Evolutionary conservation across 1,140 invertebrate genomes (phyloP).

Genomic region (Portunus trituberculatus): DNA sequence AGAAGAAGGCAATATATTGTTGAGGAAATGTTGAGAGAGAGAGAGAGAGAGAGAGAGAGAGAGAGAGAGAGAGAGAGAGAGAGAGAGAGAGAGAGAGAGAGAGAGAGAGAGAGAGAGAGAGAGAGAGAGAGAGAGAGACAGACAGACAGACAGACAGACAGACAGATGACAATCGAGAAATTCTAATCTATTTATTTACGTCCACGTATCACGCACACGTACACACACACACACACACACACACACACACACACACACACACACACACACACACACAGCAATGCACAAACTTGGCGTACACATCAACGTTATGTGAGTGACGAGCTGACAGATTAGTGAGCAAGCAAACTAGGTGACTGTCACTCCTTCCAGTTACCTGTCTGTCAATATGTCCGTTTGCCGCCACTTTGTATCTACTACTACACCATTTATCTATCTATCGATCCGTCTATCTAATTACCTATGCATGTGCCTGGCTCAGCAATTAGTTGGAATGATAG

Average conservation of each 20-base stretch:
- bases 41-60: conserved; percentile 46
- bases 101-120: conserved; percentile 21
- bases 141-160: background rate
- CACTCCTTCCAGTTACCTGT: background rate
- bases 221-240: background rate
- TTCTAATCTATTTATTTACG: background rate
- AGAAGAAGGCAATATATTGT: background rate
- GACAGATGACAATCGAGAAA: background rate
- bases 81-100: conserved; percentile 37
- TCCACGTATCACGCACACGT: conserved; percentile 5
- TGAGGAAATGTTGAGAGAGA: background rate
- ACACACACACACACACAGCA: background rate
- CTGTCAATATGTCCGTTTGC: background rate
- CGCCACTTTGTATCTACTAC: background rate
- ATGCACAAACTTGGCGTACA: background rate
- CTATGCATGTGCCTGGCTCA: no score
- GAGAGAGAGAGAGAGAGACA: background rate
- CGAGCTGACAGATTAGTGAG: background rate
- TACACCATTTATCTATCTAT: background rate
- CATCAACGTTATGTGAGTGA: background rate
- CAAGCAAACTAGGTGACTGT: background rate
- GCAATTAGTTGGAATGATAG: no score
- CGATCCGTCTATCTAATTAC: background rate
- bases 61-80: conserved; percentile 49
- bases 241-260: background rate